These are phyloP conservation scores for Bombus affinis DNA, from an alignment of 1,140 invertebrate genomes.

Conservation along the genomic window DNA sequence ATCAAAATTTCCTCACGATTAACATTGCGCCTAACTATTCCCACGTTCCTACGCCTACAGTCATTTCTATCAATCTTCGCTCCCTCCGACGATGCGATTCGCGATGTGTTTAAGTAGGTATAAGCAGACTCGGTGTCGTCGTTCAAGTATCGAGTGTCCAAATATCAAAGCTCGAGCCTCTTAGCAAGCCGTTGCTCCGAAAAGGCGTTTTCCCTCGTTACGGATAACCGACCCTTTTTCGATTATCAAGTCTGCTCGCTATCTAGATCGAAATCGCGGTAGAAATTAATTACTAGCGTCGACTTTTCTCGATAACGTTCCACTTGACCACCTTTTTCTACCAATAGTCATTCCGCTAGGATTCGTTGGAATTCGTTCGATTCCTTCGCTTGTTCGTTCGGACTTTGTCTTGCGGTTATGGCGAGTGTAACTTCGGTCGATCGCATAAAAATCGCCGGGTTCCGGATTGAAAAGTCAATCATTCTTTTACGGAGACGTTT, in stretches of 20 bases:
- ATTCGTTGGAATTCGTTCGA: not conserved
- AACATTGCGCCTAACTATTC: not conserved
- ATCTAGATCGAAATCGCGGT: not conserved
- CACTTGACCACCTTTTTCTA: not conserved
- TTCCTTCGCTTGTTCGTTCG: not conserved
- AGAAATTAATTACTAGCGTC: constrained; percentile 19
- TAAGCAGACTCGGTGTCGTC: not conserved
- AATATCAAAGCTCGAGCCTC: not conserved
- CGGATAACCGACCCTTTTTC: not conserved
- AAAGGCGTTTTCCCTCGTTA: constrained; percentile 11
- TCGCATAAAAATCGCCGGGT: not conserved
- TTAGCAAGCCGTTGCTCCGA: not conserved
- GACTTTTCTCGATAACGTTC: not conserved
- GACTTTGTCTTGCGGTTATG: not conserved
- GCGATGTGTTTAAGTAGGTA: not conserved
- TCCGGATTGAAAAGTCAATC: too few relatives aligned
- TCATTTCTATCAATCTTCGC: not conserved
- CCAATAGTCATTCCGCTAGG: too few relatives aligned
- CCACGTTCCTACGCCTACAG: not conserved
- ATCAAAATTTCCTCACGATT: not conserved
- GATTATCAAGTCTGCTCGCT: not conserved
- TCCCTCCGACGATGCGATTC: not conserved
- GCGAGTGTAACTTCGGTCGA: not conserved
- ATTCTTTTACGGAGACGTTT: too few relatives aligned
- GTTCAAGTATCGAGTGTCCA: not conserved